Evolutionary conservation across 2,797 vertebrate genomes (phyloP).

Genomic region (Agapornis canus): DNA sequence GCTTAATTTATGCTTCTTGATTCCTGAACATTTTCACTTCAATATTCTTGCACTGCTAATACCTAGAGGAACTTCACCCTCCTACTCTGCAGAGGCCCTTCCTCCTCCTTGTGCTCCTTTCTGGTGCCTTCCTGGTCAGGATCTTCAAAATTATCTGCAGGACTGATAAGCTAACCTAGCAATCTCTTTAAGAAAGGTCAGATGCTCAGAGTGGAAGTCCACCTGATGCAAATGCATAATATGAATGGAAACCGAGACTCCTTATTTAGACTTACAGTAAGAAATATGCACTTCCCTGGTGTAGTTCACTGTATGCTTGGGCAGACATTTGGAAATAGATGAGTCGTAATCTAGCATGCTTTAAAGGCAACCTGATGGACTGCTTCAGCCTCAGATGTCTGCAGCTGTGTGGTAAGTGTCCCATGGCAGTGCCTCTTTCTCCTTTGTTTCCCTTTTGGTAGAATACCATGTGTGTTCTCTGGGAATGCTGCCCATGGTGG

Average conservation of each 20-base stretch:
- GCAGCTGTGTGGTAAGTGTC: not conserved
- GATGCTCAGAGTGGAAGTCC: not conserved
- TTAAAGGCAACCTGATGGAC: not conserved
- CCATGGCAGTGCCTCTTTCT: not conserved
- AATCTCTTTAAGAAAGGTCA: not conserved
- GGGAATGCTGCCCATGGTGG: rapidly evolving
- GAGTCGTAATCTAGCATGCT: not conserved
- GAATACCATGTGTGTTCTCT: rapidly evolving
- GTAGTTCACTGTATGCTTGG: not conserved
- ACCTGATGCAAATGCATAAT: not conserved
- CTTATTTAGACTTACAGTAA: not conserved
- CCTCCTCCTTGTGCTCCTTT: rapidly evolving
- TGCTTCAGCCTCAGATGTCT: not conserved
- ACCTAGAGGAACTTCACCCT: not conserved
- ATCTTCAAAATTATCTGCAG: not conserved
- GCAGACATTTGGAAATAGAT: not conserved
- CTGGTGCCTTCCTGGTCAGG: not conserved
- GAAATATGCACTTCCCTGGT: not conserved
- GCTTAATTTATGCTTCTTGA: not conserved
- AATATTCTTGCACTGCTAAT: not conserved
- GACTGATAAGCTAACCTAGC: not conserved
- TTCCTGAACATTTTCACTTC: not conserved
- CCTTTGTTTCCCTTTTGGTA: not conserved
- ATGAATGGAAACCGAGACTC: not conserved
- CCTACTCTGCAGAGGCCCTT: not conserved